Percentiles rank a stretch among this genome's conserved stretches.
phyloP scores from a whole-genome alignment of 2,113 vertebrate species.

The Tonatia bakeri region DNA sequence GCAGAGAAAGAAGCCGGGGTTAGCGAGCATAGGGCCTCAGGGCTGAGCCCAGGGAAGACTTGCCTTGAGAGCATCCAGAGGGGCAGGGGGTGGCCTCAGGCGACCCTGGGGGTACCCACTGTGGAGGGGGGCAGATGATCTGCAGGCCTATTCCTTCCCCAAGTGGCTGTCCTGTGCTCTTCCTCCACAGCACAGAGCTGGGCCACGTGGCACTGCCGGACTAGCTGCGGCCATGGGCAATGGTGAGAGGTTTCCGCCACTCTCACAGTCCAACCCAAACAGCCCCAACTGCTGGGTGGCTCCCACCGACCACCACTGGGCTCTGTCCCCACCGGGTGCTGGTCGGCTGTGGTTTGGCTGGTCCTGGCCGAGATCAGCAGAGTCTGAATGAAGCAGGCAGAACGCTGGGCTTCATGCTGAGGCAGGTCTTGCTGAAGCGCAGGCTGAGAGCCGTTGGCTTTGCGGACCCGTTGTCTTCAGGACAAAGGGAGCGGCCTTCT shows the following conservation, averaged over 20 bases:
- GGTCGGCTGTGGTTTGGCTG: background rate
- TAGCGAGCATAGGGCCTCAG: background rate
- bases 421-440: background rate
- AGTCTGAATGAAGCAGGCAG: background rate
- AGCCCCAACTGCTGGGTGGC: background rate
- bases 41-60: background rate
- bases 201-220: background rate
- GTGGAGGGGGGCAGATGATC: too few relatives aligned
- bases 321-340: accelerated
- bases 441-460: background rate
- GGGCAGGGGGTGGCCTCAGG: too few relatives aligned
- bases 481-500: background rate
- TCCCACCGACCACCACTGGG: background rate
- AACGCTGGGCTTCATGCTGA: background rate
- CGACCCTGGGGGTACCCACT: background rate
- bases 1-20: background rate
- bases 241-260: background rate
- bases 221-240: background rate
- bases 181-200: accelerated
- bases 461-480: background rate
- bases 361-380: background rate
- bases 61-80: background rate
- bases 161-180: background rate
- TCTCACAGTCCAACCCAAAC: accelerated
- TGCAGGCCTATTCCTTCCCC: background rate